Conservation (phyloP, 2,797 vertebrate genomes). For the Aeoliscus strigatus region DNA sequence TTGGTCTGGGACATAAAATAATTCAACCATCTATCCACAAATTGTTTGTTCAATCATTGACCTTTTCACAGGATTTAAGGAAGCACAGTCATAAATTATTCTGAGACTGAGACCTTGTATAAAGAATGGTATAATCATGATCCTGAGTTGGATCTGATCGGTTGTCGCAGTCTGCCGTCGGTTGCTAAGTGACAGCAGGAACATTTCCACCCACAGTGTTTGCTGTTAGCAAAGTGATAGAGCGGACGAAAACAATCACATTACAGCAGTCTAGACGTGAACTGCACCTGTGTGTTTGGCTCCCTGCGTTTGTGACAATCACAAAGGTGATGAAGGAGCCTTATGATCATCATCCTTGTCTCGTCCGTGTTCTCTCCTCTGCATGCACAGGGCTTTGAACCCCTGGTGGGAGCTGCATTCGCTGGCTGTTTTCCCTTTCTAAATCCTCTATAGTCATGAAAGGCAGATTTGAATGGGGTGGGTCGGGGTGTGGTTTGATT, state of each 20-base stretch:
- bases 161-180: slow-evolving; percentile 57
- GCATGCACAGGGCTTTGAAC: slow-evolving; percentile 7
- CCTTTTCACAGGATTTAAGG: slow-evolving; percentile 66
- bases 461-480: slow-evolving; percentile 17
- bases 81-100: slow-evolving; percentile 67
- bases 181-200: slow-evolving; percentile 75
- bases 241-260: slow-evolving; percentile 60
- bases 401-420: slow-evolving; percentile 16
- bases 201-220: slow-evolving; percentile 69
- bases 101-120: slow-evolving; percentile 65
- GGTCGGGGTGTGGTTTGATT: slow-evolving; percentile 18
- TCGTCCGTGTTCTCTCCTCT: not conserved
- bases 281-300: slow-evolving; percentile 35
- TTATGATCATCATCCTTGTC: slow-evolving; percentile 3
- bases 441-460: slow-evolving; percentile 22
- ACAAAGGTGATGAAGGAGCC: slow-evolving; percentile 26
- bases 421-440: slow-evolving; percentile 16
- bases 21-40: slow-evolving; percentile 62
- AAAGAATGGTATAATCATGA: slow-evolving; percentile 64
- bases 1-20: slow-evolving; percentile 63
- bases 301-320: slow-evolving; percentile 40
- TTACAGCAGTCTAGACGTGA: slow-evolving; percentile 52
- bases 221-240: slow-evolving; percentile 56
- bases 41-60: slow-evolving; percentile 70
- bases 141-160: slow-evolving; percentile 51